A percentile compares a stretch with the other conserved stretches of the same genome.
phyloP scores from a whole-genome alignment of 2,888 invertebrate species.

The Choristoneura rosaceana region DNA sequence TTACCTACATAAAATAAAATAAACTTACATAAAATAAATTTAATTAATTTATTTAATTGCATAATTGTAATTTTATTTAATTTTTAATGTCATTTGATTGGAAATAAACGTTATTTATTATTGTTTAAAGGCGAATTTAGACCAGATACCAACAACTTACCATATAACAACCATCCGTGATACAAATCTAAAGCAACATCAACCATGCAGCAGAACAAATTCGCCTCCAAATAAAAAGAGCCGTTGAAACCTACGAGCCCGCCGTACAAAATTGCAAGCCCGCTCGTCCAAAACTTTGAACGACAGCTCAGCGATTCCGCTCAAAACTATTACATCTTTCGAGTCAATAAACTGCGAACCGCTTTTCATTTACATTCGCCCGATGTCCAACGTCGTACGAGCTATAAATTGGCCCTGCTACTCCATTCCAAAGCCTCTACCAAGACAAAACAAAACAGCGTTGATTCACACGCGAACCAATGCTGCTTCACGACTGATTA shows the following conservation, averaged over 20 bases:
- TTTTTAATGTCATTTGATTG: too few species aligned
- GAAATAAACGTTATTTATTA: too few species aligned
- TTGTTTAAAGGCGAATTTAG: too few species aligned
- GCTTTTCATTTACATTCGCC: constrained; percentile 64
- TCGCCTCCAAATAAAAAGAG: constrained; percentile 22
- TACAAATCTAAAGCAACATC: too few species aligned
- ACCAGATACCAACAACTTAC: too few species aligned
- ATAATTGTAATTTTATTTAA: too few species aligned
- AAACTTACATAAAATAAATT: too few species aligned
- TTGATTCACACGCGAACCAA: constrained; percentile 43
- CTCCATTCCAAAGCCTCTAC: constrained; percentile 52
- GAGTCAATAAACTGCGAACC: constrained; percentile 62
- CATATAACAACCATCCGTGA: too few species aligned
- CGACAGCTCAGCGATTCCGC: constrained; percentile 41
- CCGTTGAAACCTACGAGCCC: neutral
- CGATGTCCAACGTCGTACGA: constrained; percentile 58
- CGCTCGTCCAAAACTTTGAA: constrained; percentile 33
- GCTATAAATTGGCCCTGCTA: constrained; percentile 63
- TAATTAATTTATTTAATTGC: too few species aligned
- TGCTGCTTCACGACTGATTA: constrained; percentile 27
- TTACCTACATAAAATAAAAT: too few species aligned
- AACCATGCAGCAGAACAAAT: neutral
- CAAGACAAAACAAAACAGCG: constrained; percentile 29
- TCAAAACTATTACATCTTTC: constrained; percentile 57
- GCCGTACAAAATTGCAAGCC: constrained; percentile 23